Percentiles rank a stretch among this genome's conserved stretches.
phyloP scores from a whole-genome alignment of 2,888 invertebrate genomes.

The Netelia fuscicornis region DNA sequence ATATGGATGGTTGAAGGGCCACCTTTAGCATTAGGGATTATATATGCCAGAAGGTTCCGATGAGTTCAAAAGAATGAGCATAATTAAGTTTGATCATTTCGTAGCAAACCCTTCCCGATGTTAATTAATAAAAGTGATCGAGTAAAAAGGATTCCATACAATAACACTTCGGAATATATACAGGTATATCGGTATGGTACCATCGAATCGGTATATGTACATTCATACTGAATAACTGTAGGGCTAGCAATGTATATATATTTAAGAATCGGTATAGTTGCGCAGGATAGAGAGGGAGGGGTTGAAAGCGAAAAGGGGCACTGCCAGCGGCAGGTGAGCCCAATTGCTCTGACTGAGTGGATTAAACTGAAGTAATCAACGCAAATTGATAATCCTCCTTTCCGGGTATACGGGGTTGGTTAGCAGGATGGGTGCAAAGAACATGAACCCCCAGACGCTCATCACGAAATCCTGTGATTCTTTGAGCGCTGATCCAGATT shows the following conservation, averaged over 20 bases:
- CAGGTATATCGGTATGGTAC: slow-evolving; percentile 6
- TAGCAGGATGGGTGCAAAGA: neutral
- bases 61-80: slow-evolving; percentile 70
- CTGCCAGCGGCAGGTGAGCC: slow-evolving; percentile 79
- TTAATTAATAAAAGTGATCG: slow-evolving; percentile 82
- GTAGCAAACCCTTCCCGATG: slow-evolving; percentile 71
- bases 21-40: neutral
- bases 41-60: slow-evolving; percentile 46
- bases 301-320: slow-evolving; percentile 56
- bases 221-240: slow-evolving; percentile 46
- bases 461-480: neutral
- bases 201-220: slow-evolving; percentile 20
- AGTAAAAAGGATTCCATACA: slow-evolving; percentile 74
- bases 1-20: slow-evolving; percentile 38
- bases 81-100: slow-evolving; percentile 80
- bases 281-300: slow-evolving; percentile 50
- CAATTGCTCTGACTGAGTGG: slow-evolving; percentile 78
- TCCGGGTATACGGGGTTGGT: slow-evolving; percentile 57
- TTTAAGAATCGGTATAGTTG: slow-evolving; percentile 27
- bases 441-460: neutral
- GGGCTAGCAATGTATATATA: slow-evolving; percentile 39
- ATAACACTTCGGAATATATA: slow-evolving; percentile 23
- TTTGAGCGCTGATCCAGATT: neutral
- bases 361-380: slow-evolving; percentile 82
- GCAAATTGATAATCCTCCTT: slow-evolving; percentile 82